Percentiles rank a stretch among this genome's conserved stretches.
These are phyloP conservation scores for Eurosta solidaginis DNA, from an alignment of 1,140 invertebrate species.

Conservation along the genomic window DNA sequence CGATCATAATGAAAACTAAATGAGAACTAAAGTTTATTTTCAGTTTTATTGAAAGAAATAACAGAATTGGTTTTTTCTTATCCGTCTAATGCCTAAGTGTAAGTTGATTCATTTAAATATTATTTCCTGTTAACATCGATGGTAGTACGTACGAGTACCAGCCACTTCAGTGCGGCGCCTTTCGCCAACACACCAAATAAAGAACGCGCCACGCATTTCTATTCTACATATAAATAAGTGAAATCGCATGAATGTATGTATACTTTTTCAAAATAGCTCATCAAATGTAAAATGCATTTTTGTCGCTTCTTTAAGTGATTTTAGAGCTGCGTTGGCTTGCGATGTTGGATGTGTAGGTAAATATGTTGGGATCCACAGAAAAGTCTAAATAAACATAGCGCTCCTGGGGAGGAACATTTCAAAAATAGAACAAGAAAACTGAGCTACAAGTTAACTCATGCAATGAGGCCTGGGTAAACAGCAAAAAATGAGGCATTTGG, in stretches of 20 bases:
- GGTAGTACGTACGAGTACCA: not conserved
- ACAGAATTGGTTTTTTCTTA: too few species aligned
- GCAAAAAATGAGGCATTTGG: not conserved
- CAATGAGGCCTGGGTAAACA: not conserved
- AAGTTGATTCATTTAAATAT: not conserved
- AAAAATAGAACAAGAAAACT: not conserved
- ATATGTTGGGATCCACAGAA: not conserved
- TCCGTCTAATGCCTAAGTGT: not conserved
- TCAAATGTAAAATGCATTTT: constrained; percentile 1
- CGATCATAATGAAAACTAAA: too few species aligned
- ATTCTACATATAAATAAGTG: not conserved
- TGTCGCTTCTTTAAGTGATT: not conserved
- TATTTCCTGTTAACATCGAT: not conserved
- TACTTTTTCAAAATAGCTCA: not conserved
- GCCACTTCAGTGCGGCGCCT: not conserved
- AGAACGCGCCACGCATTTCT: not conserved
- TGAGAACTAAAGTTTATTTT: too few species aligned
- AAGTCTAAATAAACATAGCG: not conserved
- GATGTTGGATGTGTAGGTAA: too few species aligned
- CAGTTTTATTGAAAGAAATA: too few species aligned
- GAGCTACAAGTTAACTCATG: not conserved
- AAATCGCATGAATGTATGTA: not conserved
- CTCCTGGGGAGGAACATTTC: constrained; percentile 27
- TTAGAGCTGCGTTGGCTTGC: not conserved
- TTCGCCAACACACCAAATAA: not conserved